Base-by-base conservation (phyloP, 2,888 invertebrate species). In the Mesochorus sp. region DNA sequence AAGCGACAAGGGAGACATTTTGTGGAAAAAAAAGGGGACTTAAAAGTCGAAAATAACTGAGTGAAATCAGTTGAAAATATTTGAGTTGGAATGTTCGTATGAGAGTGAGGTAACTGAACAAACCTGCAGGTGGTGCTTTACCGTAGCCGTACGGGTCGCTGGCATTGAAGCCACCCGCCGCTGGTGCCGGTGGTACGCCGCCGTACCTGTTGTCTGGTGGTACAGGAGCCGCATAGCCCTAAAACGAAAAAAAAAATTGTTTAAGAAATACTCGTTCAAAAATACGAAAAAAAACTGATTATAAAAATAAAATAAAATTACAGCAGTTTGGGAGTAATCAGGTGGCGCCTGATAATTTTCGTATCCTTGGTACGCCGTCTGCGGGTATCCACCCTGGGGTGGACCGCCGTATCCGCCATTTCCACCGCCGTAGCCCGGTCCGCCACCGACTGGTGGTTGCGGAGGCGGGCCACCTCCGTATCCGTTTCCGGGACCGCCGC, bases 131-230 rank as follows among this genome's bases (percentile, higher is more conserved):
- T 79, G 90, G 87, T 84, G 84, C 86, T 86, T 90, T 90, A 82
- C 90, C 89, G 79, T 91, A 91, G 76, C 87, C 88, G 67, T 91
- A 91, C 49, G 91, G 90, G 85, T 91, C 91, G 12, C 88, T 85
- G 55, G 88, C 72, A 61, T 85, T 88, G 77, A 89, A 90, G 26
- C 86, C 84, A 57, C 89, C 89, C 64, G 88, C 80, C 57, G 88
- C 85, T 76, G 90, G 87, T 68, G 86, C 86, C 53, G 87, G 77
- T 26, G 90, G 88, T 24, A 85, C 86, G 64, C 89, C 89, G 26
- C 90, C 90, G 62, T 91, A 91, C 85, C 91, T 87, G 53, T 80
- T 88, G 79, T 91, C 90, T 28, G 88, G 85, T 57, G 89, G 85
- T 59, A 87, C 87, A 14, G 89, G 86, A n/a, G 87, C 81, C 51